Evolutionary conservation across 2,113 vertebrate genomes (phyloP).

Genomic region (Embiotoca jacksoni): DNA sequence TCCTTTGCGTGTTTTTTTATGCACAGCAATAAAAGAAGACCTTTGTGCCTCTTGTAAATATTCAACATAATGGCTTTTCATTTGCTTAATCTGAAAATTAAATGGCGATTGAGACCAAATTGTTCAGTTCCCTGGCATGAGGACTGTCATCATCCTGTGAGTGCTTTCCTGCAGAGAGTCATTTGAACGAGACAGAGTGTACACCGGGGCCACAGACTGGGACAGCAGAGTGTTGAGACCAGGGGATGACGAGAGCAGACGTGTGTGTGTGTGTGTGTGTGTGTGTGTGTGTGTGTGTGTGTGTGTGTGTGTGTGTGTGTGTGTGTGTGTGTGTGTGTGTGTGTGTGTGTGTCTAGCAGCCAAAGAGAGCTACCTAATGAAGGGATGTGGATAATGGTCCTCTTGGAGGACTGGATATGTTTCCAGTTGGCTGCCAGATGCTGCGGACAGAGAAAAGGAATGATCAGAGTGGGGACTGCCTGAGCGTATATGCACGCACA

Average conservation of each 20-base stretch:
- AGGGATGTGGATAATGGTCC: conserved; percentile 98
- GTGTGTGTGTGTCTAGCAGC: conserved; percentile 30
- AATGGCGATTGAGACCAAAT: conserved; percentile 92
- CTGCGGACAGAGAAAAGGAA: conserved; percentile 91
- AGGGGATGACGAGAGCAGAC: conserved; percentile 61
- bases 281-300: conserved; percentile 48
- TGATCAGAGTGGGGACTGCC: conserved; percentile 89
- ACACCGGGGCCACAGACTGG: conserved; percentile 94
- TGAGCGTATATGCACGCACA: conserved; percentile 47
- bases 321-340: conserved; percentile 41
- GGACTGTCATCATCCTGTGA: conserved; percentile 97
- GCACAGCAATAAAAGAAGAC: conserved; percentile 93
- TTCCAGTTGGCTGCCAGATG: conserved; percentile 99
- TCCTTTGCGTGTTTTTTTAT: conserved; percentile 84
- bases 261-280: conserved; percentile 40
- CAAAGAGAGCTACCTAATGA: conserved; percentile 97
- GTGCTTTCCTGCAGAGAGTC: conserved; percentile 98
- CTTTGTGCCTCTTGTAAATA: conserved; percentile 90
- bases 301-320: conserved; percentile 36
- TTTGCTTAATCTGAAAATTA: conserved; percentile 99
- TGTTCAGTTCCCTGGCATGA: conserved; percentile 85
- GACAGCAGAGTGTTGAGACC: conserved; percentile 91
- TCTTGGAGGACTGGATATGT: conserved; percentile 97
- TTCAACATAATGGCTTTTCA: conserved; percentile 95
- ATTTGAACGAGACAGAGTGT: conserved; percentile 97